A percentile compares a stretch with the other conserved stretches of the same genome.
These are phyloP conservation scores for Microctonus brassicae DNA, from an alignment of 2,888 invertebrate genomes.

Conservation along the genomic window DNA sequence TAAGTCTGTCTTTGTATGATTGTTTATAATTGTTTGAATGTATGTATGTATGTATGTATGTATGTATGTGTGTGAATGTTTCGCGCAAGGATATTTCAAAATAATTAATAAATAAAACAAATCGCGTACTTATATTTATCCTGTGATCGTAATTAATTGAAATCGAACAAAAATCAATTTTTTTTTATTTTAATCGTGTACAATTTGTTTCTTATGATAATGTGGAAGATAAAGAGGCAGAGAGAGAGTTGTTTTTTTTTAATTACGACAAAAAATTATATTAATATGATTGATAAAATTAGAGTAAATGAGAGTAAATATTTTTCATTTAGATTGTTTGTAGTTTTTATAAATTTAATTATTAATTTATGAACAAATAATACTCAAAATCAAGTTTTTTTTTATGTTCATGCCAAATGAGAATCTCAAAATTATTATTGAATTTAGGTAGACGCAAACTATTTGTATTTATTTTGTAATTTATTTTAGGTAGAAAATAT, in stretches of 20 bases:
- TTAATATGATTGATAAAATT: background rate
- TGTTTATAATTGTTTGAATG: constrained; percentile 43
- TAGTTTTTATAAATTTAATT: background rate
- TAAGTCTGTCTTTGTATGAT: constrained; percentile 48
- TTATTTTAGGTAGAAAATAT: constrained; percentile 63
- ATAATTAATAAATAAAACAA: constrained; percentile 27
- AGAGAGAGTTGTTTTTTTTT: background rate
- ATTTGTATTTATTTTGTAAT: constrained; percentile 69
- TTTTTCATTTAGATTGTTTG: background rate
- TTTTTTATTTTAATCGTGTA: no score
- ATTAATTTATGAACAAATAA: constrained; percentile 40
- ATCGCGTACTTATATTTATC: constrained; percentile 62
- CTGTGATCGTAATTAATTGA: constrained; percentile 55
- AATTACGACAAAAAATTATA: constrained; percentile 41
- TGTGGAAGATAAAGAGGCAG: no score
- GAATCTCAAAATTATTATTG: constrained; percentile 60
- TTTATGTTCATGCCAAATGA: constrained; percentile 52
- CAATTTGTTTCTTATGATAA: no score
- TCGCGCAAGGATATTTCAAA: background rate
- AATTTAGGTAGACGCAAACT: constrained; percentile 68
- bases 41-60: constrained; percentile 14
- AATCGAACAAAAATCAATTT: background rate
- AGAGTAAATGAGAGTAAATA: background rate
- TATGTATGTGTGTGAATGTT: constrained; percentile 8
- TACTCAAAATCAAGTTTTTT: constrained; percentile 58